Conservation (phyloP, 2,797 vertebrate genomes). For the Myotis myotis region DNA sequence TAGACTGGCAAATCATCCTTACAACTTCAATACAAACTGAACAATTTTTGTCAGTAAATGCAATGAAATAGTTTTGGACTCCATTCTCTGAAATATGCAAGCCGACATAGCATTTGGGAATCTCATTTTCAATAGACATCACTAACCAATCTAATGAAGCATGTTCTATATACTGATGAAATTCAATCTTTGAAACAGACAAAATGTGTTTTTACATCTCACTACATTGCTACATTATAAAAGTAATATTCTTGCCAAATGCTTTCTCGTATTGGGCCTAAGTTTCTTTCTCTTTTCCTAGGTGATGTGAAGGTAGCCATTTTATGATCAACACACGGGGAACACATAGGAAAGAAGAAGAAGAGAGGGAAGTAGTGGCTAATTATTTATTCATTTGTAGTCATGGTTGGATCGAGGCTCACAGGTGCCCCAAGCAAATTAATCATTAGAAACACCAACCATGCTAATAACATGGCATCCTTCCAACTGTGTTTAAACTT, state of each 20-base stretch:
- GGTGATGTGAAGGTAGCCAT: background rate
- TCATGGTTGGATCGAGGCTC: background rate
- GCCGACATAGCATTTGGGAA: background rate
- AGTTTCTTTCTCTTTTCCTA: background rate
- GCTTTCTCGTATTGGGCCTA: background rate
- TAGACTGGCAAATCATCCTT: background rate
- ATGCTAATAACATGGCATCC: background rate
- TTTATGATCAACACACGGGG: background rate
- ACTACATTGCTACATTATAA: background rate
- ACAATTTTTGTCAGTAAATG: constrained; percentile 30
- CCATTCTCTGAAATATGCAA: background rate
- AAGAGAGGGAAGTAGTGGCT: background rate
- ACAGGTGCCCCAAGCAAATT: background rate
- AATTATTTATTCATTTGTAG: background rate
- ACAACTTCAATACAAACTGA: background rate
- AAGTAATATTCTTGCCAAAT: background rate
- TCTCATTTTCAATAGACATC: background rate
- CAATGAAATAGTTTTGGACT: background rate
- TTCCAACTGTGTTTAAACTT: background rate
- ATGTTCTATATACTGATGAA: background rate
- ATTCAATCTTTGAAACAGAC: constrained; percentile 25
- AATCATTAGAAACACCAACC: background rate
- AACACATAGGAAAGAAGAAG: background rate
- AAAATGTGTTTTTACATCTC: constrained; percentile 22
- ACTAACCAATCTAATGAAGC: constrained; percentile 6